Percentiles rank a stretch among this genome's conserved stretches.
Conservation (phyloP, 1,140 invertebrate species). For the Drosophila lowei region DNA sequence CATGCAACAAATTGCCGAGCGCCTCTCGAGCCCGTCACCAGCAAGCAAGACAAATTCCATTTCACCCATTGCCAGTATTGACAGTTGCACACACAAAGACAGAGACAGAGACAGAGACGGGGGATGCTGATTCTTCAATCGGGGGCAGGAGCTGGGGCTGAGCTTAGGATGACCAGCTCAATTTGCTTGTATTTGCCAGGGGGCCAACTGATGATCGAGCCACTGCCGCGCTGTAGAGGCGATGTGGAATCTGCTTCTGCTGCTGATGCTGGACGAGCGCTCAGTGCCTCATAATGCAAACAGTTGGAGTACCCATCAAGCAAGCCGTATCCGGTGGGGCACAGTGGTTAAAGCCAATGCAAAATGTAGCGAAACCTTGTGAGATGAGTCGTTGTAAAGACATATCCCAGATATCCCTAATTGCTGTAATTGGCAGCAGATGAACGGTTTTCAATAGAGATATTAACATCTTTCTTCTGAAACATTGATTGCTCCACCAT, state of each 20-base stretch:
- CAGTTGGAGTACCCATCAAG: constrained; percentile 70
- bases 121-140: constrained; percentile 3
- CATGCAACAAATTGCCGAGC: constrained; percentile 62
- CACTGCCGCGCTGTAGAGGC: constrained; percentile 28
- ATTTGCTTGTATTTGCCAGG: constrained; percentile 47
- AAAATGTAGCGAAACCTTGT: too few species aligned
- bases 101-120: constrained; percentile 13
- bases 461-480: neutral
- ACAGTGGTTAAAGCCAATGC: constrained; percentile 17
- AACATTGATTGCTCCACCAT: too few species aligned
- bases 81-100: constrained; percentile 44
- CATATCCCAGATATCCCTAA: neutral
- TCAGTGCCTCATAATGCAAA: constrained; percentile 75
- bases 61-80: constrained; percentile 75
- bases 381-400: too few species aligned
- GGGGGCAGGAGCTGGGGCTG: neutral
- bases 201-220: constrained; percentile 62
- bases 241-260: constrained; percentile 14
- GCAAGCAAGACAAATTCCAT: constrained; percentile 79
- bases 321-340: constrained; percentile 54
- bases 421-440: too few species aligned
- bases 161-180: constrained; percentile 25
- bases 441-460: too few species aligned
- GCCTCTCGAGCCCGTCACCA: constrained; percentile 59
- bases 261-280: constrained; percentile 18